Evolutionary conservation across 1,140 invertebrate genomes (phyloP), one percentile per base, ranked within the genome.

Genomic region (Polyergus mexicanus): DNA sequence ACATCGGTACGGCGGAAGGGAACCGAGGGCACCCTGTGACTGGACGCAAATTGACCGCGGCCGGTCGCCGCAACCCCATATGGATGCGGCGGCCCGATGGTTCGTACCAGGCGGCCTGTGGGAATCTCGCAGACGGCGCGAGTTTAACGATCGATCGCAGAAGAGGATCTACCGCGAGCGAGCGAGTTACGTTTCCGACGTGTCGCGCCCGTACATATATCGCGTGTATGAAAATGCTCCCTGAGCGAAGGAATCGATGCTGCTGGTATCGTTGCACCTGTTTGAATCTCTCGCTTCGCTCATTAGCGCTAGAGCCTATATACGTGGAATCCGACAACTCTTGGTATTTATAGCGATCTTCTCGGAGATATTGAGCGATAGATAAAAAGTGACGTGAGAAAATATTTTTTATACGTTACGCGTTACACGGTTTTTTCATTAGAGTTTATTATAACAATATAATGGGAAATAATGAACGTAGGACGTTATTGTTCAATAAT

Each of bases 1-100:
- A 95, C 94, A 92, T 94, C 94, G 94, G 93, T 92, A 86, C 78
- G 89, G 91, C 77, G 85, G 77, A 86, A 72, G 84, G 38, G 78
- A 91, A 92, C 89, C 92, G 90, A 91, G 54, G 89, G 91, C 91
- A 92, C 91, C 92, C 47, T 84, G 86, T 94, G 94, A 94, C 94
- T 94, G 93, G 94, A 95, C 94, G 93, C 94, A 95, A 95, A 95
- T 95, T 95, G 94, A 94, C 94, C 93, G 92, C 88, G 91, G 66
- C 13, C 68, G 38, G 35, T 35, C 22, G 63, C 85, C 72, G 62
- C 83, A 87, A 91, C 87, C 87, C 85, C 89, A 88, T 91, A 90
- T 89, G 89, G 81, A 88, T 72, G 56, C 58, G 41, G 13, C 77
- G 22, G 41, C 22, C 3, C 63, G 62, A 35, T 44, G 75, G 28